Evolutionary conservation across 2,888 invertebrate species (phyloP), one percentile per base, ranked within the genome.

Genomic region (Papilio gigon): DNA sequence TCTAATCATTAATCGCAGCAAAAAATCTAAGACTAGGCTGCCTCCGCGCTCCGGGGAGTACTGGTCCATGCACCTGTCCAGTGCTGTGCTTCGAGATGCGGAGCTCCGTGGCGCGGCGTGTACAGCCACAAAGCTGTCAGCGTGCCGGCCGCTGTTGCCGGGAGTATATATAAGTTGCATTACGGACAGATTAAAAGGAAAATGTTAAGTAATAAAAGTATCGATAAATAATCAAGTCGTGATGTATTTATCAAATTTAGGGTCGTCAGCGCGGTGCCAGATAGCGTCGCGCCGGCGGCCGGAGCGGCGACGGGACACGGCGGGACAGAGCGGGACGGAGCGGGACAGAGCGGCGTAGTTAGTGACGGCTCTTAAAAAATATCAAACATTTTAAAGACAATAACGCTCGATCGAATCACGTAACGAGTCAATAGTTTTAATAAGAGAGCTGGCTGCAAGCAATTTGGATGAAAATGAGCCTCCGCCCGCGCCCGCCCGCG

Each of bases 221-320:
- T 50, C 60, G 35, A 60, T 67, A 67, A 60, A 67, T 67, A 60
- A 67, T 67, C 60, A 22, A 37, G 37, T 50, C 50, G 66, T 35
- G 50, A 67, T 25, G 66, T 50, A 60, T 67, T 59, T 67, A 60
- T 67, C 66, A 37, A 50, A 25, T 37, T 60, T 50, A 17, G 37
- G 42, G 50, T 35, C 35, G 47, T 30, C 40, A 27, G 35, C 47
- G 44, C 33, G 30, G 20, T 37, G 33, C 35, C 33, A 63, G 64
- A 65, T 65, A 65, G 35, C 64, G 53, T 8, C 25, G 35, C 64
- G 53, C n/a, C 25, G 50, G 14, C 14, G 4, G n/a, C n/a, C n/a
- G n/a, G n/a, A n/a, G n/a, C n/a, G n/a, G n/a, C n/a, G n/a, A n/a
- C 22, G 63, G 27, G 63, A 35, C 50, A 40, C 14, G 27, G 12